Evolutionary conservation across 2,113 vertebrate genomes (phyloP), one percentile per base, ranked within the genome.

Genomic region (Limanda limanda): DNA sequence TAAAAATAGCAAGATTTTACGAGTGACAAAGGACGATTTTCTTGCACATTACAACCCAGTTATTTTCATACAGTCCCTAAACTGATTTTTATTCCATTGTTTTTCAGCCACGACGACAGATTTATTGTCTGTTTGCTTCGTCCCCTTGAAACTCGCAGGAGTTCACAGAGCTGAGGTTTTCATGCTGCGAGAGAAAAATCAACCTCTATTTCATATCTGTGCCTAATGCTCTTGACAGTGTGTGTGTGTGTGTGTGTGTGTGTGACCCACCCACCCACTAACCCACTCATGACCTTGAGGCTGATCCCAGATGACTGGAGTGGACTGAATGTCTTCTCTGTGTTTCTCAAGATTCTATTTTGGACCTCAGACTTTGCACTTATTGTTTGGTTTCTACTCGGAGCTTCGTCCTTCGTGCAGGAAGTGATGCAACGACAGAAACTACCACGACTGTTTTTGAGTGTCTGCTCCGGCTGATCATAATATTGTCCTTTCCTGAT

Each of bases 271-370:
- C 52, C 66, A 47, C 66, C 54, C 69, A 64, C 70, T 10, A 27
- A 65, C 70, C 55, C 72, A 62, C 79, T 59, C 71, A 15, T 52
- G 64, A 79, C 89, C 86, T 76, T 82, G 79, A 82, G 60, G 25
- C 48, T 76, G 75, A 90, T 85, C 68, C 40, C 70, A 85, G 54
- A 42, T 63, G 83, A 86, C 74, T 78, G 60, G 59, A 75, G 51
- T 54, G 42, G 23, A 57, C 23, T 71, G 21, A 76, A 47, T 67
- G 60, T n/a, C 20, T 42, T 72, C 18, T 48, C 17, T 48, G 1
- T 52, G 4, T 48, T 48, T 48, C 15, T 48, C 47, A 17, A 5
- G 47, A 18, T 47, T 47, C 45, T 47, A 17, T 47, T 51, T 51
- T 51, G 15, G 47, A 51, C 15, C 3, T 2, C 3, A 12, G 40